phyloP scores from a whole-genome alignment of 2,113 vertebrate species.

The Crotophaga sulcirostris region DNA sequence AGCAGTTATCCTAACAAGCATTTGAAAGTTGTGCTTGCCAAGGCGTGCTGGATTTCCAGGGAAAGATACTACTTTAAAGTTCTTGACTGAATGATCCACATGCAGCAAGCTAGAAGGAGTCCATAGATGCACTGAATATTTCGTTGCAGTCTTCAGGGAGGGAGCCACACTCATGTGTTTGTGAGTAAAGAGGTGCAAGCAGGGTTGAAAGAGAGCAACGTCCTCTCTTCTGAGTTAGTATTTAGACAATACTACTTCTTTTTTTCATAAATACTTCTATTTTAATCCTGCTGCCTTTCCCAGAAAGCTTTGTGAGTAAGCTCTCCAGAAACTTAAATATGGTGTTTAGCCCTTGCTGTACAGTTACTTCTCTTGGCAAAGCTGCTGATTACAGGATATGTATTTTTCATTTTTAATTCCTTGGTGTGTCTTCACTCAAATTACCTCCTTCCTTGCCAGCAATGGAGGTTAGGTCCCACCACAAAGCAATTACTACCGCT shows the following conservation, averaged over 20 bases:
- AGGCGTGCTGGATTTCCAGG: neutral
- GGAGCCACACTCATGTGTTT: accelerated
- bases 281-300: neutral
- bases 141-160: neutral
- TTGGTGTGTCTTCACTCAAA: slow-evolving; percentile 39
- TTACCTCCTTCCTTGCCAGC: slow-evolving; percentile 46
- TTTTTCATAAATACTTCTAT: neutral
- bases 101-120: neutral
- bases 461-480: slow-evolving; percentile 27
- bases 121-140: neutral
- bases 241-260: neutral
- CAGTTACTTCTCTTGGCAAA: slow-evolving; percentile 11
- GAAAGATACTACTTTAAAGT: neutral
- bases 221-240: slow-evolving; percentile 5
- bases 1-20: neutral
- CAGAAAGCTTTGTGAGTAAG: neutral
- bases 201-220: neutral
- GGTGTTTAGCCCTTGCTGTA: neutral
- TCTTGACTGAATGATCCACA: neutral
- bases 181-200: neutral
- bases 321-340: neutral
- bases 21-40: neutral
- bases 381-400: neutral
- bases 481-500: neutral
- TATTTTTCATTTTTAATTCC: slow-evolving; percentile 41